These are phyloP conservation scores for Entomyzon cyanotis DNA, from an alignment of 2,113 vertebrate genomes.

Conservation along the genomic window DNA sequence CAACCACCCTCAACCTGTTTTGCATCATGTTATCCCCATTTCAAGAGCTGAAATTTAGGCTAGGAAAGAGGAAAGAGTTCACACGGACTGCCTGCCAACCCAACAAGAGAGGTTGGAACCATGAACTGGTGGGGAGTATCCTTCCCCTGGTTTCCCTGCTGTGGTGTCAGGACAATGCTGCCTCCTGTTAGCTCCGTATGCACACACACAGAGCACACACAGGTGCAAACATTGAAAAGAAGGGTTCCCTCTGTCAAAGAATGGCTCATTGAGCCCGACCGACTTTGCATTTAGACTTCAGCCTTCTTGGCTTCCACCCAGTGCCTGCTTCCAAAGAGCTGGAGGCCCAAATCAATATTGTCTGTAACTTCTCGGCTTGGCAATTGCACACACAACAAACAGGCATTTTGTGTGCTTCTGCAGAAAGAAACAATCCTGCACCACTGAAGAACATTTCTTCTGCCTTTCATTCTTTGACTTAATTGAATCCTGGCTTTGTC, in stretches of 20 bases:
- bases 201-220: background rate
- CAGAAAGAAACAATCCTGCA: conserved; percentile 4
- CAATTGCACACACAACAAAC: conserved; percentile 4
- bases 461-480: conserved; percentile 1
- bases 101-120: background rate
- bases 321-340: conserved; percentile 35
- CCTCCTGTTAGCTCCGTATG: background rate
- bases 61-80: background rate
- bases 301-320: conserved; percentile 34
- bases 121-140: rapidly evolving
- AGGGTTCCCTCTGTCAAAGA: background rate
- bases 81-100: background rate
- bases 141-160: background rate
- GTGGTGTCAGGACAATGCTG: background rate
- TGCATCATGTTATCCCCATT: background rate
- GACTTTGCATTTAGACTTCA: background rate
- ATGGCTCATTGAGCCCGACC: background rate
- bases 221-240: conserved; percentile 39
- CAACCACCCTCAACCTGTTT: background rate
- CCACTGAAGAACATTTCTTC: conserved; percentile 19
- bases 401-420: conserved; percentile 8
- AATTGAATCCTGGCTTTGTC: conserved; percentile 45
- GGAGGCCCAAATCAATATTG: conserved; percentile 38
- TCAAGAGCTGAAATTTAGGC: background rate
- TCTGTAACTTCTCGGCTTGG: conserved; percentile 32